Conservation (phyloP, 2,888 invertebrate species). For the Agrypnus murinus region DNA sequence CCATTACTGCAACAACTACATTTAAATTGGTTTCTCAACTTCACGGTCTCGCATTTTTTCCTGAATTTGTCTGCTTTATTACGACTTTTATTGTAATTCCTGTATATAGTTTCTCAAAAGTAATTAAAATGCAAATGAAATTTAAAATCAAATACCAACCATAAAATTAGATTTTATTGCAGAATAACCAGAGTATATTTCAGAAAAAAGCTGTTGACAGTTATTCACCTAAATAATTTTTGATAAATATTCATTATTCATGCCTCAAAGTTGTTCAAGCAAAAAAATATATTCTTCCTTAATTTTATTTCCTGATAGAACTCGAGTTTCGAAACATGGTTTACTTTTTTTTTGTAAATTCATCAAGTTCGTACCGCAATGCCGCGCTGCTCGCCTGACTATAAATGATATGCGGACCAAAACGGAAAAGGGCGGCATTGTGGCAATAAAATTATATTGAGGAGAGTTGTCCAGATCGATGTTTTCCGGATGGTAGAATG, state of each 20-base stretch:
- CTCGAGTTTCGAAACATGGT: not conserved
- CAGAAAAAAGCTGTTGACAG: not conserved
- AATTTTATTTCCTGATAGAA: too few species aligned
- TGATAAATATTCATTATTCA: not conserved
- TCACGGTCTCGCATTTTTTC: too few species aligned
- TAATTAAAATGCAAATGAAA: slow-evolving; percentile 31
- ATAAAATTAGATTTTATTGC: slow-evolving; percentile 10
- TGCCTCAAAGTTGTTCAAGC: too few species aligned
- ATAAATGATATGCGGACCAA: slow-evolving; percentile 20
- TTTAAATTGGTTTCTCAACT: too few species aligned
- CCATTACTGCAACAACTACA: too few species aligned
- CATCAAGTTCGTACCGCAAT: slow-evolving; percentile 14
- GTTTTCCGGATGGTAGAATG: slow-evolving; percentile 31
- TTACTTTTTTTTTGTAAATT: not conserved
- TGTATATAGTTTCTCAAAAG: slow-evolving; percentile 13
- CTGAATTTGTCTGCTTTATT: not conserved
- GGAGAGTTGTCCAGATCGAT: slow-evolving; percentile 34
- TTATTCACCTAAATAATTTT: not conserved
- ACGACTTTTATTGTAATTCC: not conserved
- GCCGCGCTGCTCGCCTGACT: slow-evolving; percentile 11
- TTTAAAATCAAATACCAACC: slow-evolving; percentile 10
- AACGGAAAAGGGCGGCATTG: slow-evolving; percentile 12
- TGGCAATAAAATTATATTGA: slow-evolving; percentile 35
- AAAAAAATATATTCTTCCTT: too few species aligned
- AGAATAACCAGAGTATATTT: not conserved